Conservation (phyloP, 64 coral and sea anemone genomes). For the Pocillopora damicornis region DNA sequence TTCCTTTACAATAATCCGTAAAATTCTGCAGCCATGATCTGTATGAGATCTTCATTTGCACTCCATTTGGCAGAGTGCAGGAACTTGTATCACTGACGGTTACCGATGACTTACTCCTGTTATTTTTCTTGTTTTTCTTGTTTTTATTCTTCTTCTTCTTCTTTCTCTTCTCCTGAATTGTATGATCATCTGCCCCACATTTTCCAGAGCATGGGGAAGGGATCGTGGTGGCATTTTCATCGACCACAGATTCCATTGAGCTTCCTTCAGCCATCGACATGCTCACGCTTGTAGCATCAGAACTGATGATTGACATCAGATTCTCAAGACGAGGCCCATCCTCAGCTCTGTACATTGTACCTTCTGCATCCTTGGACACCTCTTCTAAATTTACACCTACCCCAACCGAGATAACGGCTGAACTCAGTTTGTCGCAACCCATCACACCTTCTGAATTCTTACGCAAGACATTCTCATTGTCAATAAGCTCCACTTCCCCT, state of each 20-base stretch:
- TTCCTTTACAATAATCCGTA: not conserved
- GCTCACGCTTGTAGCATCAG: not conserved
- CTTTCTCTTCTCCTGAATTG: not conserved
- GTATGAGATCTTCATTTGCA: not conserved
- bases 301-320: not conserved
- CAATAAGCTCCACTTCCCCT: not conserved
- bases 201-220: not conserved
- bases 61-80: not conserved
- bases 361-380: not conserved
- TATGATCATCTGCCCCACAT: not conserved
- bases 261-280: not conserved
- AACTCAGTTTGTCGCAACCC: not conserved
- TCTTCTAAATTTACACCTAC: too few relatives aligned
- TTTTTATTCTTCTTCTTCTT: not conserved
- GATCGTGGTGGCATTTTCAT: too few relatives aligned
- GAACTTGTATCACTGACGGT: not conserved
- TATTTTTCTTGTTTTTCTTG: too few relatives aligned
- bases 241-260: not conserved
- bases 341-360: not conserved
- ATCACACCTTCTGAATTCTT: not conserved
- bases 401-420: not conserved
- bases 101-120: not conserved
- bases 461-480: not conserved
- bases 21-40: slow-evolving; percentile 2
- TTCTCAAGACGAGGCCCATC: not conserved